phyloP scores from a whole-genome alignment of 1,140 invertebrate genomes.

The Zaprionus tsacasi region DNA sequence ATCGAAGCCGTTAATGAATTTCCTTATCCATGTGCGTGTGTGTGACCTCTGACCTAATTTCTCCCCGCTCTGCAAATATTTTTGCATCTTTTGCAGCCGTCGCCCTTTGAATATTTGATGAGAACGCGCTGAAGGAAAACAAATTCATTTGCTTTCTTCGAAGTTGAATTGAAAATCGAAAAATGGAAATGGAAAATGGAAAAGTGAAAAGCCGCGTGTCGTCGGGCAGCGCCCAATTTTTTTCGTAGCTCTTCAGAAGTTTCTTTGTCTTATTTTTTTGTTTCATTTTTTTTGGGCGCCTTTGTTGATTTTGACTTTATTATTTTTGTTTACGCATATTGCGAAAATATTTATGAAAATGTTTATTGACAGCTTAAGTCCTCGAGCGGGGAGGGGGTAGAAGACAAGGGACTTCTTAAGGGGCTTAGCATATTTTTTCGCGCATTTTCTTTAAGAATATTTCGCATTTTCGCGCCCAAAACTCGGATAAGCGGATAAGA shows the following conservation, averaged over 20 bases:
- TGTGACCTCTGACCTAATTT: constrained; percentile 67
- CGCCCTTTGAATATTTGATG: constrained; percentile 51
- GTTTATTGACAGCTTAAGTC: constrained; percentile 69
- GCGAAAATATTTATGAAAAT: constrained; percentile 74
- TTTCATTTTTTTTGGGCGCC: constrained; percentile 26
- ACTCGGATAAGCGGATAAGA: not conserved
- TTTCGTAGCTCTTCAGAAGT: constrained; percentile 10
- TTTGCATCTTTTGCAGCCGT: constrained; percentile 55
- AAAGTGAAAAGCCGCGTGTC: constrained; percentile 63
- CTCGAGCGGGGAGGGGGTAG: not conserved
- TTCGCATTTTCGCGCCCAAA: constrained; percentile 7
- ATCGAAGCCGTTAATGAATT: constrained; percentile 8
- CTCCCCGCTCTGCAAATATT: constrained; percentile 63
- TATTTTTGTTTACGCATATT: constrained; percentile 59
- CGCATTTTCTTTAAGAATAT: constrained; percentile 44
- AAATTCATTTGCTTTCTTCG: constrained; percentile 59
- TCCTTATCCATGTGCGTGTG: constrained; percentile 1
- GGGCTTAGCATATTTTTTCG: constrained; percentile 40
- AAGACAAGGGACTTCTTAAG: constrained; percentile 37
- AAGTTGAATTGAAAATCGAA: constrained; percentile 25
- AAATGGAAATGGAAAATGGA: not conserved
- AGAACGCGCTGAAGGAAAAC: constrained; percentile 50
- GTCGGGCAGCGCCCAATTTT: constrained; percentile 32
- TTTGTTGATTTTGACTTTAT: constrained; percentile 65
- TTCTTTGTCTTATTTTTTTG: constrained; percentile 28